These are phyloP conservation scores for Lasiurus cinereus DNA, from an alignment of 2,113 vertebrate genomes.

Conservation along the genomic window DNA sequence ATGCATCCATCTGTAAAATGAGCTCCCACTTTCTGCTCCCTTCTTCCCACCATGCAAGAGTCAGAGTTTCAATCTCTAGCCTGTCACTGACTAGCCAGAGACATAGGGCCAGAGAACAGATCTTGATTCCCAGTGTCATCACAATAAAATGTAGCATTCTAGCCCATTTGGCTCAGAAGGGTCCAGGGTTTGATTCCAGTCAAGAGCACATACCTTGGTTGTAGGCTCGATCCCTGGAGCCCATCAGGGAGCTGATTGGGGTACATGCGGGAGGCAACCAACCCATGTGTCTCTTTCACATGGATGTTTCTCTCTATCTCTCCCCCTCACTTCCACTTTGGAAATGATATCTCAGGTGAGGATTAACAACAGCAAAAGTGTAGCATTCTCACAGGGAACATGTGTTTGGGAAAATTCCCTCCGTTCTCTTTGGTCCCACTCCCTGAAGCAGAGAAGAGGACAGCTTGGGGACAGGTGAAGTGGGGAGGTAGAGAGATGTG, in stretches of 20 bases:
- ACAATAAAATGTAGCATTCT: neutral
- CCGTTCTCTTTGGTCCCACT: neutral
- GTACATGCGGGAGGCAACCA: too few species aligned
- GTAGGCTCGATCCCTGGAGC: too few species aligned
- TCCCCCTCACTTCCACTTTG: too few species aligned
- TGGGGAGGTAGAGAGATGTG: neutral
- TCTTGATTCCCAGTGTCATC: neutral
- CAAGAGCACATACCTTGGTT: too few species aligned
- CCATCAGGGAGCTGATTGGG: too few species aligned
- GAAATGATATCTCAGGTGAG: too few species aligned
- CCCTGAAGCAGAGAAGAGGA: neutral
- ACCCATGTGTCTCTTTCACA: too few species aligned
- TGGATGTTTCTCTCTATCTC: too few species aligned
- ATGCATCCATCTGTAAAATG: neutral
- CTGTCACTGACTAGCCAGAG: neutral
- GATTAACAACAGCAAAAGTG: neutral
- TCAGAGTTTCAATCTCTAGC: neutral
- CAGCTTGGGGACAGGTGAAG: neutral
- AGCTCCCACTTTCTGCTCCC: neutral
- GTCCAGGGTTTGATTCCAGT: too few species aligned
- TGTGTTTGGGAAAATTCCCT: neutral
- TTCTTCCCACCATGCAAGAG: neutral
- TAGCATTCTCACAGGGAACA: neutral
- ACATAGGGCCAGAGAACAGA: neutral
- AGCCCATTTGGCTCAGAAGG: too few species aligned